These are phyloP conservation scores for Myocastor coypus DNA, from an alignment of 2,113 vertebrate genomes.

Conservation along the genomic window DNA sequence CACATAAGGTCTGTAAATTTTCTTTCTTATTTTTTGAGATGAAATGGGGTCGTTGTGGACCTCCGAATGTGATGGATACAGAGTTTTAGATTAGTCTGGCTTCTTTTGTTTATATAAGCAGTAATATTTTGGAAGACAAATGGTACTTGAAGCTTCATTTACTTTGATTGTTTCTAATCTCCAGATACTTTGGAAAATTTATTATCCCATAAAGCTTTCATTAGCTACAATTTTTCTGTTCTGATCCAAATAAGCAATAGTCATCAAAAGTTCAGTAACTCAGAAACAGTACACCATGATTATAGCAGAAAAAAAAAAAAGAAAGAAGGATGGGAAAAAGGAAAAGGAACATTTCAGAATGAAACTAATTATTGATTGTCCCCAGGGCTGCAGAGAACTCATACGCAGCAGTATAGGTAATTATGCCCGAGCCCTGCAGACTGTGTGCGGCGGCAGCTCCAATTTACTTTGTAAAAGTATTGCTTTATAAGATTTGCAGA, in stretches of 20 bases:
- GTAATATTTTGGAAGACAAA: constrained; percentile 80
- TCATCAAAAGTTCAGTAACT: constrained; percentile 85
- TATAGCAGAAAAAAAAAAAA: constrained; percentile 77
- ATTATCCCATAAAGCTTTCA: constrained; percentile 79
- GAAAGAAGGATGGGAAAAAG: too few species aligned
- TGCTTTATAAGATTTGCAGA: constrained; percentile 86
- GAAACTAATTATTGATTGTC: constrained; percentile 89
- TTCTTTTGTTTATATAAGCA: constrained; percentile 76
- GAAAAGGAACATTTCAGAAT: constrained; percentile 72
- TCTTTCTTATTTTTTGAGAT: constrained; percentile 51
- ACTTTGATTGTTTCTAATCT: constrained; percentile 81
- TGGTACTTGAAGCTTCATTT: constrained; percentile 78
- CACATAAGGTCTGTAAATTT: background rate
- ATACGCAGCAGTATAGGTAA: constrained; percentile 86
- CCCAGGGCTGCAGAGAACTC: constrained; percentile 84
- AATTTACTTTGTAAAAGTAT: constrained; percentile 87
- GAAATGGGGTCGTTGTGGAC: background rate
- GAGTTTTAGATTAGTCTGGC: constrained; percentile 42
- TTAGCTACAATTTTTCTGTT: constrained; percentile 78
- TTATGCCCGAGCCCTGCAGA: constrained; percentile 86
- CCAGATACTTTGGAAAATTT: constrained; percentile 81
- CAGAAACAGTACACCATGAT: constrained; percentile 78
- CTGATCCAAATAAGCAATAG: constrained; percentile 81
- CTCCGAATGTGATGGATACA: constrained; percentile 41
- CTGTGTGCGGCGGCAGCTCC: constrained; percentile 87